phyloP scores from a whole-genome alignment of 2,888 invertebrate genomes.

The Tenthredo distinguenda region DNA sequence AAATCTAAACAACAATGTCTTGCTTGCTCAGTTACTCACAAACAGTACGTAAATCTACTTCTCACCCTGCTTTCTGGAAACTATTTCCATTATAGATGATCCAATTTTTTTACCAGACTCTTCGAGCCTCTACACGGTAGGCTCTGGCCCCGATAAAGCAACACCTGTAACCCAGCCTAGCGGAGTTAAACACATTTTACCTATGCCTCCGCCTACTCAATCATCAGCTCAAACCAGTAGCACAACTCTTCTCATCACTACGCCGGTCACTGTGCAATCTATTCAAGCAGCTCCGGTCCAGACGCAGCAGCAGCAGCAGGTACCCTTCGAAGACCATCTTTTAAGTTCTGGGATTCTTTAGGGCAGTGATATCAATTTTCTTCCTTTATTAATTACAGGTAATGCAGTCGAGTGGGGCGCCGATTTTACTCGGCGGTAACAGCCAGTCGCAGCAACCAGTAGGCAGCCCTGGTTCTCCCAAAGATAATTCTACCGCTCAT shows the following conservation, averaged over 20 bases:
- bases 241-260: conserved; percentile 77
- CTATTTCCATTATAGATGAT: conserved; percentile 12
- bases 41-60: conserved; percentile 80
- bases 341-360: not conserved
- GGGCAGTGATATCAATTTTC: not conserved
- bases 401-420: conserved; percentile 63
- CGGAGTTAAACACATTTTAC: conserved; percentile 78
- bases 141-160: conserved; percentile 78
- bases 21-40: conserved; percentile 91
- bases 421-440: conserved; percentile 67
- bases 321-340: conserved; percentile 12
- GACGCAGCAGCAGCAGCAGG: conserved; percentile 64
- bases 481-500: conserved; percentile 71
- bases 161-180: conserved; percentile 65
- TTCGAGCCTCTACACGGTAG: conserved; percentile 80
- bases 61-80: not conserved
- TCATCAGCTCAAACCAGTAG: conserved; percentile 78
- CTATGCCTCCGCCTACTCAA: conserved; percentile 79
- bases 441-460: conserved; percentile 68
- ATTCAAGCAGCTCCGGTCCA: conserved; percentile 71
- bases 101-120: conserved; percentile 63
- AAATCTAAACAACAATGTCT: conserved; percentile 84
- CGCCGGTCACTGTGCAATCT: conserved; percentile 77
- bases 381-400: not conserved
- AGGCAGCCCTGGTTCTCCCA: conserved; percentile 74